Evolutionary conservation across 1,140 invertebrate genomes (phyloP).

Genomic region (Lethrus apterus): DNA sequence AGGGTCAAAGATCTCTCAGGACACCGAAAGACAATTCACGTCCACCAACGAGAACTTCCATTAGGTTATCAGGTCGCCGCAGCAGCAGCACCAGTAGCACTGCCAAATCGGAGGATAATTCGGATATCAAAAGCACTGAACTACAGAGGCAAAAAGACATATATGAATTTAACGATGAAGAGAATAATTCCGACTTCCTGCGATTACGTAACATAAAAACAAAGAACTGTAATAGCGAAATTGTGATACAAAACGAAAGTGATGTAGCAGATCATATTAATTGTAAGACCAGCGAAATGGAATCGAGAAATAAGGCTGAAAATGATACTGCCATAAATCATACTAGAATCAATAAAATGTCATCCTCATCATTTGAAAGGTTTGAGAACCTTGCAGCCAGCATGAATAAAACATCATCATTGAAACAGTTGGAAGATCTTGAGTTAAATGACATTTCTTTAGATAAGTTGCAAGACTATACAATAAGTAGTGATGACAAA

Average conservation of each 20-base stretch:
- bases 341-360: neutral
- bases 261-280: slow-evolving; percentile 1
- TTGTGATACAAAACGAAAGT: slow-evolving; percentile 17
- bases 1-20: neutral
- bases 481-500: no score
- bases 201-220: slow-evolving; percentile 22
- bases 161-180: slow-evolving; percentile 45
- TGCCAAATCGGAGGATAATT: slow-evolving; percentile 13
- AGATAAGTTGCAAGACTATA: no score
- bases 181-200: slow-evolving; percentile 22
- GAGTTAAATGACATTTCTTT: no score
- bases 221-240: slow-evolving; percentile 12
- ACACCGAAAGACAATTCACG: neutral
- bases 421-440: slow-evolving; percentile 3
- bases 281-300: slow-evolving; percentile 4
- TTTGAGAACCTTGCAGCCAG: neutral
- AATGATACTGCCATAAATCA: slow-evolving; percentile 14
- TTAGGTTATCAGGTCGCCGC: neutral
- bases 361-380: neutral
- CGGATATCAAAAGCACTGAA: slow-evolving; percentile 1
- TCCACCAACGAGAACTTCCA: neutral
- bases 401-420: no score
- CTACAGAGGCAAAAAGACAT: slow-evolving; percentile 32
- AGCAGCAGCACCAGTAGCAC: slow-evolving; percentile 19
- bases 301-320: slow-evolving; percentile 10